These are phyloP conservation scores for Drosophila bocqueti DNA, from an alignment of 1,140 invertebrate genomes.

Conservation along the genomic window DNA sequence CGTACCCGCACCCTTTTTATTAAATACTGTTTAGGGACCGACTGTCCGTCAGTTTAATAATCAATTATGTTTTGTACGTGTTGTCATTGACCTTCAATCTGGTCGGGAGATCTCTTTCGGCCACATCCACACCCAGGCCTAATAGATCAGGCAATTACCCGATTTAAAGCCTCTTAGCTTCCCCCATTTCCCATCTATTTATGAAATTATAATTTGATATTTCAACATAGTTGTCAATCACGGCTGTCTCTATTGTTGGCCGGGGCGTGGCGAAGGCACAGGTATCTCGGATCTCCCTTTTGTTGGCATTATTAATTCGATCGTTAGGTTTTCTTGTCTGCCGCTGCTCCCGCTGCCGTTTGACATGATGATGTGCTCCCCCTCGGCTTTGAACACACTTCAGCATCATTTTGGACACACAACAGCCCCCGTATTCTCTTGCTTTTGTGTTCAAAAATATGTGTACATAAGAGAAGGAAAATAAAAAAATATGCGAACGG, in stretches of 20 bases:
- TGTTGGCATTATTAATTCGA: conserved; percentile 65
- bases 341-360: conserved; percentile 69
- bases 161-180: conserved; percentile 77
- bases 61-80: conserved; percentile 65
- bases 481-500: conserved; percentile 18
- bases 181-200: conserved; percentile 64
- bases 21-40: conserved; percentile 43
- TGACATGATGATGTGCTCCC: conserved; percentile 70
- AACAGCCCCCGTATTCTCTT: conserved; percentile 46
- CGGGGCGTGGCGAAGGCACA: conserved; percentile 47
- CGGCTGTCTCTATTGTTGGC: conserved; percentile 44
- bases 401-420: conserved; percentile 58
- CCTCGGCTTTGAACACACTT: conserved; percentile 43
- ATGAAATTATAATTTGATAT: conserved; percentile 80
- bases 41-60: conserved; percentile 68
- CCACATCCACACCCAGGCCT: conserved; percentile 65
- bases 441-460: conserved; percentile 33
- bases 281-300: conserved; percentile 42
- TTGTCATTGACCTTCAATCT: conserved; percentile 80
- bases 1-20: conserved; percentile 29
- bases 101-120: conserved; percentile 39
- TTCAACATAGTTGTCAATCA: conserved; percentile 84
- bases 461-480: conserved; percentile 5
- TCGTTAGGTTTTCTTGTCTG: conserved; percentile 60
- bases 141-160: conserved; percentile 79